Evolutionary conservation across 2,113 vertebrate species (phyloP), one percentile per base, ranked within the genome.

Genomic region (Cygnus atratus): DNA sequence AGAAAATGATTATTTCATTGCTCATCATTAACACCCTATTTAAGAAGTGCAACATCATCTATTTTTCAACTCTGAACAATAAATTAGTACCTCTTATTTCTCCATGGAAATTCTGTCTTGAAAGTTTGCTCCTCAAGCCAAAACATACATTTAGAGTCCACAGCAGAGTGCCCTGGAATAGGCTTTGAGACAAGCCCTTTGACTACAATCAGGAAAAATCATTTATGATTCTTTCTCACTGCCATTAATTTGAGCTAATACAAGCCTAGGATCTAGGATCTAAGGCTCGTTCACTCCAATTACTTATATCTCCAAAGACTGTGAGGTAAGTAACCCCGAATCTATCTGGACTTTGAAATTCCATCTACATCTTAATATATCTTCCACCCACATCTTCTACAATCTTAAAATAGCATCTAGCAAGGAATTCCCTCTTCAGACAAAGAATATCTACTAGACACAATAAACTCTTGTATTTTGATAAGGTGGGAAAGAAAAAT

Each of bases 11-110:
- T 90, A 63, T 90, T 71, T 85, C 79, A 77, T 85, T 75, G 66
- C 41, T 93, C 94, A 79, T 84, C 85, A 96, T 96, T 97, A 91
- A 62, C 73, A 84, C 84, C 50, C 81, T 82, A 68, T 94, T 90
- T 97, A 90, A 82, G 24, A 78, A 62, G 59, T 87, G 74, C 66
- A 92, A 93, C 37, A 77, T 44, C 2, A 0, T 66, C 96, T 94
- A 84, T 92, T 92, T 87, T 95, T 94, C 68, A 84, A 29, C 75
- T 92, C 76, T 25, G 21, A 95, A 59, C 54, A 84, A 77, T 41
- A 87, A 79, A 88, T 85, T 59, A 90, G 57, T 92, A 41, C 35
- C 31, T 90, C 72, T 55, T 74, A 16, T 87, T 95, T 67, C 84
- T 90, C 61, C 61, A 31, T 15, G 16, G 67, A 87, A 88, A 82